A percentile compares a stretch with the other conserved stretches of the same genome.
Conservation (phyloP, 1,140 invertebrate species). For the Coboldia fuscipes region DNA sequence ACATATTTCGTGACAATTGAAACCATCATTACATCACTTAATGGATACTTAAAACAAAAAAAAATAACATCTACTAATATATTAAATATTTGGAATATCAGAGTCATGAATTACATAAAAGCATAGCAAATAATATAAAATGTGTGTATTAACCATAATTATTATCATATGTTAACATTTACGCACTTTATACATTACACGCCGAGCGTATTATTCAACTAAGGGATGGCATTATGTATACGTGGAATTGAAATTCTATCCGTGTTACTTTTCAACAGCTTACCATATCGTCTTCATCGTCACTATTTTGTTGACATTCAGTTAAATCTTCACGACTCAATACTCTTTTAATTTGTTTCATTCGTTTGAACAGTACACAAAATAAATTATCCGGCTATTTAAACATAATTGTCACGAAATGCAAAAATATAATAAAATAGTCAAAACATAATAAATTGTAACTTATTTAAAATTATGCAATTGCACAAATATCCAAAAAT, state of each 20-base stretch:
- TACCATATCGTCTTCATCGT: conserved; percentile 38
- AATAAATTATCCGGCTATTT: conserved; percentile 1
- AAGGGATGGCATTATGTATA: no score
- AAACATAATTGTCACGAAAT: not conserved
- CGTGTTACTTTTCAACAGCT: conserved; percentile 6
- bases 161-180: conserved; percentile 1
- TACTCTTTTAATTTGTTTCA: conserved; percentile 24
- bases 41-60: not conserved
- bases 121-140: not conserved
- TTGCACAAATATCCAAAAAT: not conserved
- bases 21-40: not conserved
- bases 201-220: no score
- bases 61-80: not conserved
- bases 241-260: conserved; percentile 3
- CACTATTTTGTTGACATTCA: conserved; percentile 25
- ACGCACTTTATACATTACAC: no score
- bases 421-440: no score
- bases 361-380: conserved; percentile 1
- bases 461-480: not conserved
- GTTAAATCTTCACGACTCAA: conserved; percentile 17
- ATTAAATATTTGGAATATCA: not conserved
- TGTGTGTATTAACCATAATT: not conserved
- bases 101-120: not conserved
- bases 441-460: no score
- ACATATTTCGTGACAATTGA: not conserved